Conservation (phyloP, 2,797 vertebrate genomes). For the Pseudochaenichthys georgianus region DNA sequence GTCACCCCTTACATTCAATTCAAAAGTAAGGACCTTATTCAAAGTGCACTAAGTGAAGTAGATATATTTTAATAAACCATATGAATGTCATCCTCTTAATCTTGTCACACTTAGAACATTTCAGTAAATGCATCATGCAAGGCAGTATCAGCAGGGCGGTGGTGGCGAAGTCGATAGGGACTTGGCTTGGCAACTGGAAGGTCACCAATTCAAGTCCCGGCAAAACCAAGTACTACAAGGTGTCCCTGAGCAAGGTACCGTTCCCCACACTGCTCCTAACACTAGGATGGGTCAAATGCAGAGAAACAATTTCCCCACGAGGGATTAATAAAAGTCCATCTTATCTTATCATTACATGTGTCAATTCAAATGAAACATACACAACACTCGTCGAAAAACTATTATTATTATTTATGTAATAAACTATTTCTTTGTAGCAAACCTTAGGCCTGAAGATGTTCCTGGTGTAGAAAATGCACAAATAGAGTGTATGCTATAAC, state of each 20-base stretch:
- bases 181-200: too few relatives aligned
- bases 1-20: conserved; percentile 10
- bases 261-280: too few relatives aligned
- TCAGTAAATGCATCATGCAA: conserved; percentile 12
- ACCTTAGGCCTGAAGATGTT: neutral
- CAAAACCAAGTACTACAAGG: too few relatives aligned
- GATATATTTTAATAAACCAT: neutral
- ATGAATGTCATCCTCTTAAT: conserved; percentile 1
- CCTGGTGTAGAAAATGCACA: conserved; percentile 16
- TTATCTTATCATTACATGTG: neutral
- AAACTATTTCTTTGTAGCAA: neutral
- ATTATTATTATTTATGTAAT: neutral
- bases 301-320: too few relatives aligned
- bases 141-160: too few relatives aligned
- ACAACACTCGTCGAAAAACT: neutral
- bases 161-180: too few relatives aligned
- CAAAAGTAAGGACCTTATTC: neutral
- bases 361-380: neutral
- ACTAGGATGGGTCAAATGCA: too few relatives aligned
- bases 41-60: neutral
- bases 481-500: neutral
- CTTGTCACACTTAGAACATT: conserved; percentile 19
- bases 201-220: too few relatives aligned
- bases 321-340: too few relatives aligned
- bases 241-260: too few relatives aligned